phyloP scores from a whole-genome alignment of 2,797 vertebrate species.

The Pelodytes ibericus region DNA sequence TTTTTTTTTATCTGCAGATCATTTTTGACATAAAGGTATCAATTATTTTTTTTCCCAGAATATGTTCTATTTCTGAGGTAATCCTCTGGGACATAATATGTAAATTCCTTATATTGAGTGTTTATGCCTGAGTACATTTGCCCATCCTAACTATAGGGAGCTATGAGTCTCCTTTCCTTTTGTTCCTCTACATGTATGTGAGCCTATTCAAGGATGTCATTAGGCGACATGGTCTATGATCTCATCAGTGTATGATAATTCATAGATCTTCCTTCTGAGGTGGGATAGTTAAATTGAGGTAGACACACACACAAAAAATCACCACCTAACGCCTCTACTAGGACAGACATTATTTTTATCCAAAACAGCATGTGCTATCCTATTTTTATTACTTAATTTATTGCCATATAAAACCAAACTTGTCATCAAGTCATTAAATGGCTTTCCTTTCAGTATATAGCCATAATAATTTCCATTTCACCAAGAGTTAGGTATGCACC shows the following conservation, averaged over 20 bases:
- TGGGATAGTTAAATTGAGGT: slow-evolving; percentile 34
- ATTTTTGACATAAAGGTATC: slow-evolving; percentile 56
- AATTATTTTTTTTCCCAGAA: slow-evolving; percentile 53
- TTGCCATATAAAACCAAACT: neutral
- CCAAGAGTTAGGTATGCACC: too few species aligned
- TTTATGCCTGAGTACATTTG: slow-evolving; percentile 55
- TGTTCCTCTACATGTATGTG: slow-evolving; percentile 52
- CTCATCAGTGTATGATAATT: slow-evolving; percentile 54
- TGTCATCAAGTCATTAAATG: too few species aligned
- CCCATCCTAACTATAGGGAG: slow-evolving; percentile 44
- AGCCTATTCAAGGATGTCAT: slow-evolving; percentile 53
- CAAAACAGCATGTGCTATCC: neutral
- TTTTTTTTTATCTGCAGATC: slow-evolving; percentile 50
- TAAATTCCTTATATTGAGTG: slow-evolving; percentile 53
- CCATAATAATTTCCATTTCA: too few species aligned
- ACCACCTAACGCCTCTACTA: slow-evolving; percentile 27
- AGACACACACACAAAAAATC: slow-evolving; percentile 38
- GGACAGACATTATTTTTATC: slow-evolving; percentile 3
- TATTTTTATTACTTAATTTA: neutral
- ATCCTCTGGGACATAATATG: slow-evolving; percentile 51
- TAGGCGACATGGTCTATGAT: slow-evolving; percentile 53
- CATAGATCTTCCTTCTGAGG: slow-evolving; percentile 43
- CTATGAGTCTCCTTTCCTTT: slow-evolving; percentile 36
- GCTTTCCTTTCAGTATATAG: too few species aligned
- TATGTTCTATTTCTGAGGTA: slow-evolving; percentile 47